phyloP scores from a whole-genome alignment of 2,113 vertebrate genomes.

The Sorex fumeus region DNA sequence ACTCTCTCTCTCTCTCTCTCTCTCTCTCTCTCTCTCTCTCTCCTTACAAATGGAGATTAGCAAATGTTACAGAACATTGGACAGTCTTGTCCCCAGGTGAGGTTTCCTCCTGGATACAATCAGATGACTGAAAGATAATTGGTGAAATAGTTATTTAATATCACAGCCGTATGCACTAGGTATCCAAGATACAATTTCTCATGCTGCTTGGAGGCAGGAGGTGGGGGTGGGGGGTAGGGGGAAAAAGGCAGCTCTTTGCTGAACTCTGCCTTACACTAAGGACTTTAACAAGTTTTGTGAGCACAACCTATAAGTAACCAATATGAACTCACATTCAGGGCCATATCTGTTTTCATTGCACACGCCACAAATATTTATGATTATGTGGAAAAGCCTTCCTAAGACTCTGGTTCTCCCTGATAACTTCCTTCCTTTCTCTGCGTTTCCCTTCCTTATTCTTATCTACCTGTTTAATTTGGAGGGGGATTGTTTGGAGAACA shows the following conservation, averaged over 20 bases:
- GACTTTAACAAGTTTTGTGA: neutral
- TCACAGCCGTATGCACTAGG: rapidly evolving
- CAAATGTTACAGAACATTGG: neutral
- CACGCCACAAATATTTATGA: neutral
- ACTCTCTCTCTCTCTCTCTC: neutral
- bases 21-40: too few species aligned
- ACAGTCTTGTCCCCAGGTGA: neutral
- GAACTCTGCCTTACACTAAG: neutral
- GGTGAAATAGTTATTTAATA: neutral
- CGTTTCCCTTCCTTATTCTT: neutral
- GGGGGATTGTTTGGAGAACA: too few species aligned
- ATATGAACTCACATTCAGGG: neutral
- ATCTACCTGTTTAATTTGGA: neutral
- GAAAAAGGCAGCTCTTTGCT: neutral
- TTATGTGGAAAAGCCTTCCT: neutral
- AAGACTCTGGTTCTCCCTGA: neutral
- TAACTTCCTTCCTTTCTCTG: neutral
- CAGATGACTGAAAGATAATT: neutral
- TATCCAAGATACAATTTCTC: neutral
- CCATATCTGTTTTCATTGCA: too few species aligned
- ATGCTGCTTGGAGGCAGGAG: rapidly evolving
- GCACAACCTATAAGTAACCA: neutral
- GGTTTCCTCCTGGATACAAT: neutral
- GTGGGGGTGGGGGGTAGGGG: neutral
- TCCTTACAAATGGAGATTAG: neutral